A percentile compares a stretch with the other conserved stretches of the same genome.
Evolutionary conservation across 2,888 invertebrate species (phyloP).

Genomic region (Hypena proboscidalis): DNA sequence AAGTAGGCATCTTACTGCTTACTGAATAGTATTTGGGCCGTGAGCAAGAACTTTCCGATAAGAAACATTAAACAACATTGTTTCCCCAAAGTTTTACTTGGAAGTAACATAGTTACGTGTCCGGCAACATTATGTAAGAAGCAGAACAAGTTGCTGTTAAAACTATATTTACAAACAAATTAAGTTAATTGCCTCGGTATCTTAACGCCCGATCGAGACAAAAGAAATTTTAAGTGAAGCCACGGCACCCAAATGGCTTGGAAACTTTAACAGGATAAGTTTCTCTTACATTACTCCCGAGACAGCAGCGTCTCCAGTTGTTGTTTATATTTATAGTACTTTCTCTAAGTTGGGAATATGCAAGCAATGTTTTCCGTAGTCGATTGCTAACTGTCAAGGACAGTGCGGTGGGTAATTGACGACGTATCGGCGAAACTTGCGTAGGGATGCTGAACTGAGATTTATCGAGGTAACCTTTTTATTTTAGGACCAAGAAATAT

Average conservation of each 20-base stretch:
- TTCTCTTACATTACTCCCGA: conserved; percentile 56
- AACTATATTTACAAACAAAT: conserved; percentile 25
- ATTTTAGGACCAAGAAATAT: too few relatives aligned
- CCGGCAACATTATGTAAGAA: conserved; percentile 31
- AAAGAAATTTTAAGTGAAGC: conserved; percentile 43
- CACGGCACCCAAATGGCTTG: conserved; percentile 46
- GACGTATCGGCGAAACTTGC: conserved; percentile 17
- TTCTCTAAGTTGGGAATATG: conserved; percentile 42
- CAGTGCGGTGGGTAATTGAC: conserved; percentile 38
- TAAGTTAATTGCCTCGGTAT: conserved; percentile 21
- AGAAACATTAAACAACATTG: conserved; percentile 42
- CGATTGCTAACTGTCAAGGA: conserved; percentile 46
- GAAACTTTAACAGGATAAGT: conserved; percentile 71
- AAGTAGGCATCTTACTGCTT: conserved; percentile 28
- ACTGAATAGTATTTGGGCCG: conserved; percentile 47
- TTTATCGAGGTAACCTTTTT: too few relatives aligned
- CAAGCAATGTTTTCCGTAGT: conserved; percentile 46
- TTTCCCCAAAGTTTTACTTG: conserved; percentile 26
- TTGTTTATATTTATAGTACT: conserved; percentile 55
- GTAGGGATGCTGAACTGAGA: too few relatives aligned
- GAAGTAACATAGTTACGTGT: conserved; percentile 36
- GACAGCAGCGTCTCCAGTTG: conserved; percentile 47
- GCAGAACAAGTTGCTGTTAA: conserved; percentile 28
- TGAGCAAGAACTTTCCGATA: conserved; percentile 52
- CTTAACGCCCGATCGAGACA: conserved; percentile 17